Conservation (phyloP, 2,113 vertebrate species). For the Athene noctua region DNA sequence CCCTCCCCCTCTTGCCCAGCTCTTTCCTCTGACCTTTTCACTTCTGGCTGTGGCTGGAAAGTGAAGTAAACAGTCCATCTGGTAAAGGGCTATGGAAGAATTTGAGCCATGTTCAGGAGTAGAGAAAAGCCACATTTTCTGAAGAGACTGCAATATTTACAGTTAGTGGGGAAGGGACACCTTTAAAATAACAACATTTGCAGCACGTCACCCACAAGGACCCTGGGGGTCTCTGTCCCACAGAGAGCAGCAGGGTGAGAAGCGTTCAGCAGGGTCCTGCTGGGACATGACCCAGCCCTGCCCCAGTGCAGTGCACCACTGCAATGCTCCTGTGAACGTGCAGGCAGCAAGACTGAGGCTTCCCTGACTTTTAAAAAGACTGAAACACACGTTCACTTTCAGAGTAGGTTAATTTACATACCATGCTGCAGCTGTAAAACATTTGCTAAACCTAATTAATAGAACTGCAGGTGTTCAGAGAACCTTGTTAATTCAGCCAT, state of each 20-base stretch:
- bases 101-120: background rate
- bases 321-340: background rate
- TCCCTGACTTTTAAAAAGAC: background rate
- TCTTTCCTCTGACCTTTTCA: background rate
- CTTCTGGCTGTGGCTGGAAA: background rate
- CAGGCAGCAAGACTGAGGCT: background rate
- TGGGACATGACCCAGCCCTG: background rate
- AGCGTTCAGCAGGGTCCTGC: background rate
- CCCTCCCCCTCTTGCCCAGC: background rate
- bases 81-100: background rate
- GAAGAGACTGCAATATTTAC: background rate
- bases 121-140: background rate
- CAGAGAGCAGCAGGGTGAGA: background rate
- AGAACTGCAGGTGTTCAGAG: background rate
- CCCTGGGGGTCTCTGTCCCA: background rate
- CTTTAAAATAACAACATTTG: background rate
- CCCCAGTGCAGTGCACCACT: no score
- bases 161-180: background rate
- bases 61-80: background rate
- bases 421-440: background rate
- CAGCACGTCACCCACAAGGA: accelerated
- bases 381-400: background rate
- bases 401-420: background rate
- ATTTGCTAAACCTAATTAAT: background rate
- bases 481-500: background rate